Evolutionary conservation across 2,888 invertebrate genomes (phyloP).

Genomic region (Ophraella communa): DNA sequence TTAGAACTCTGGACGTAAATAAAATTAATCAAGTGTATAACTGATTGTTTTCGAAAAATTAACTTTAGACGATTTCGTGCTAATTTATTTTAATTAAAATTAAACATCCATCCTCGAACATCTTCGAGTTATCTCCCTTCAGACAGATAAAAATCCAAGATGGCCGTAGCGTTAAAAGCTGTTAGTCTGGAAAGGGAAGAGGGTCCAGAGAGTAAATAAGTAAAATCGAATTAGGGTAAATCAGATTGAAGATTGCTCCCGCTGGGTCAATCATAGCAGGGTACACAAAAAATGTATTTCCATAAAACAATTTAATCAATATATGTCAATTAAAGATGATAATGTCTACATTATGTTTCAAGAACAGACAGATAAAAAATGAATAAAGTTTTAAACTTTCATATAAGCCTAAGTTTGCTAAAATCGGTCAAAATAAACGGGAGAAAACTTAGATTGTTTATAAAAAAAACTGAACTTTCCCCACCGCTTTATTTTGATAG

Average conservation of each 20-base stretch:
- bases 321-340: no score
- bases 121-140: neutral
- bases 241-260: neutral
- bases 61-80: neutral
- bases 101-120: neutral
- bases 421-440: no score
- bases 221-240: slow-evolving; percentile 10
- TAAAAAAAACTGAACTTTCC: no score
- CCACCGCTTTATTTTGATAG: no score
- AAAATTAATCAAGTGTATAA: neutral
- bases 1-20: neutral
- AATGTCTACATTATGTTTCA: no score
- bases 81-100: neutral
- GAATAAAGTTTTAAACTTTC: no score
- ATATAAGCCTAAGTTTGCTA: no score
- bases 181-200: neutral
- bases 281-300: neutral
- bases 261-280: neutral
- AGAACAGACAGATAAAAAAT: no score
- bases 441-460: no score
- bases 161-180: neutral
- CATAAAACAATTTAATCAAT: no score
- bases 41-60: neutral
- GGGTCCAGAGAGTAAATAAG: slow-evolving; percentile 6
- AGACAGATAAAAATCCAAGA: neutral